Base-by-base conservation (phyloP, 1,140 invertebrate species). In the Cyrtorhinus lividipennis region DNA sequence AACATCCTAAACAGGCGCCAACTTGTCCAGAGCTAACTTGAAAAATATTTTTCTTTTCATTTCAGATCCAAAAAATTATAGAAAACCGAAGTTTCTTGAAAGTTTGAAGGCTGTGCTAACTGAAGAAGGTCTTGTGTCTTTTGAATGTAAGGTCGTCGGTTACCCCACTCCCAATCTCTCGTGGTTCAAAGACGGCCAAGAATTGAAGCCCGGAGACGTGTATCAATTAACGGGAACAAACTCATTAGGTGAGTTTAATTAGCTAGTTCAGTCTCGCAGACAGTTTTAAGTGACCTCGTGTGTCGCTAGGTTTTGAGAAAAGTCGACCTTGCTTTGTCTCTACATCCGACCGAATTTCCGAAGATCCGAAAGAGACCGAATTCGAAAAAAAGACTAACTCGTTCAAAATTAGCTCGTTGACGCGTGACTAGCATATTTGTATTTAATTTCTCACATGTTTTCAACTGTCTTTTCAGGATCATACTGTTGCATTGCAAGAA, bases 151-250 rank as follows among this genome's bases (percentile, higher is more conserved):
- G 75, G 90, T 93, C 0, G 89, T 92, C 5, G 90, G 90, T 0
- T 92, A 90, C 68, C 90, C 90, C 0, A 92, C 89, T 0, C 90
- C 90, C 0, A 72, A 85, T 44, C 74, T 93, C 0, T 82, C 82
- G 69, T 92, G 90, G 90, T 92, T 90, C 69, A 94, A 93, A 75
- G 90, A 94, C 73, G 89, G 89, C 0, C 85, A 90, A 69, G 90
- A 93, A 73, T 75, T 94, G 20, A 91, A 89, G 73, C 90, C 90
- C 0, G 90, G 90, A 12, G 91, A 94, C 74, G 89, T 93, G 18
- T 93, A 94, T 73, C 89, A 93, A 70, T 76, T 93, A 2, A 92
- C 88, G 1, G 90, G 90, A 24, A 90, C 87, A 2, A 92, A 91
- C 72, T 90, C 88, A 0, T 73, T 90, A 66, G 80, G 80, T 81